Evolutionary conservation across 2,888 invertebrate species (phyloP), one percentile per base, ranked within the genome.

Genomic region (Lasioglossum calceatum): DNA sequence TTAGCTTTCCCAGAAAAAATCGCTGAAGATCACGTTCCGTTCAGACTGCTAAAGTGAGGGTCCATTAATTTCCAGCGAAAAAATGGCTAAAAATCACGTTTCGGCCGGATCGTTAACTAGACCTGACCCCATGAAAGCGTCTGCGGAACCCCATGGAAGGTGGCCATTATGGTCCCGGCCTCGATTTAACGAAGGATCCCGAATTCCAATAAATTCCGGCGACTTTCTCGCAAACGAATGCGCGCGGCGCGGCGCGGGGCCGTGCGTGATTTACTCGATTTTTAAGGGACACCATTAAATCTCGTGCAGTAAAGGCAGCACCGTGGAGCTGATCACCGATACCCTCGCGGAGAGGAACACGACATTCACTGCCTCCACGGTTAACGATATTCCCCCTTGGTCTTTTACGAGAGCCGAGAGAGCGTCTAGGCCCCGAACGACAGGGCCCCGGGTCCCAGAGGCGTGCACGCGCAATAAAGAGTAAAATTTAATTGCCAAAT

Each of bases 401-500:
- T n/a, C 79, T 85, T 90, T 90, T 88, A 88, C 87, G 88, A 90
- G 83, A 83, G 36, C 12, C 77, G 19, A 19, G 64, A 67, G 64
- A 67, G n/a, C n/a, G 77, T 14, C 61, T 77, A 78, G 78, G 72
- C 36, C 36, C 27, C 39, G 72, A 50, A 70, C 64, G 64, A 76
- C 70, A 47, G 39, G 64, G 32, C 42, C 47, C n/a, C 44, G 14
- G 44, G 39, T 54, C 72, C 36, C 50, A 73, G 78, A 80, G 86
- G 79, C 82, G 84, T 82, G 81, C 77, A 82, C 80, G 67, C 64
- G 84, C 84, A 87, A 81, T 87, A 86, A 90, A 84, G 81, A 89
- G 84, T 77, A 82, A 86, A 85, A 75, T 82, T 91, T 89, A 90
- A 90, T 89, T 90, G 84, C 89, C 81, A 88, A 89, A 91, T 87